These are phyloP conservation scores for Gallinago undulata DNA, from an alignment of 2,113 vertebrate species.

Conservation along the genomic window DNA sequence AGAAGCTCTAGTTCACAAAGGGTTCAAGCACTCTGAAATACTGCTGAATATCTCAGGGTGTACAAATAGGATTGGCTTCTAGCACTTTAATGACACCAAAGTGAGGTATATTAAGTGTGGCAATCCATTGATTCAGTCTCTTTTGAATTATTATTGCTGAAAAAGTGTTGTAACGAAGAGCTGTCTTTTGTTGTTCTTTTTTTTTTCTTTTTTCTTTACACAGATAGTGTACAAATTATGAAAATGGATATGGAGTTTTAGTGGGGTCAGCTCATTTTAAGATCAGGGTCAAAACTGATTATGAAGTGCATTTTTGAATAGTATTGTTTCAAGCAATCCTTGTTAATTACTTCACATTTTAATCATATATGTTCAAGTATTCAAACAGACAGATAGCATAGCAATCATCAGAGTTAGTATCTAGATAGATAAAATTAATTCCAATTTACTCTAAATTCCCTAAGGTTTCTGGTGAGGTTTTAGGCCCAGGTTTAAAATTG, in stretches of 20 bases:
- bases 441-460: background rate
- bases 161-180: constrained; percentile 11
- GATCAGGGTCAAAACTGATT: background rate
- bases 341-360: constrained; percentile 4
- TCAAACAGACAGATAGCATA: background rate
- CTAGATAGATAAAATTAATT: background rate
- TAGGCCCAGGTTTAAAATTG: background rate
- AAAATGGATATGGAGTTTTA: background rate
- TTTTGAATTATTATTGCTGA: constrained; percentile 19
- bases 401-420: background rate
- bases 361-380: background rate
- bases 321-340: background rate
- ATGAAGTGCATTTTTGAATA: background rate
- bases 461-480: background rate
- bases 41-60: background rate
- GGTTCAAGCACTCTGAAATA: background rate
- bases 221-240: background rate
- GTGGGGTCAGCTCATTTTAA: background rate
- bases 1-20: constrained; percentile 26
- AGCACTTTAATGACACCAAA: background rate
- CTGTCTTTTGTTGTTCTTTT: background rate
- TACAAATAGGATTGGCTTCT: background rate
- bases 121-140: constrained; percentile 3
- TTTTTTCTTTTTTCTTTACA: background rate
- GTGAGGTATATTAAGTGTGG: background rate